Conservation (phyloP, 2,113 vertebrate genomes). For the Loxodonta africana region DNA sequence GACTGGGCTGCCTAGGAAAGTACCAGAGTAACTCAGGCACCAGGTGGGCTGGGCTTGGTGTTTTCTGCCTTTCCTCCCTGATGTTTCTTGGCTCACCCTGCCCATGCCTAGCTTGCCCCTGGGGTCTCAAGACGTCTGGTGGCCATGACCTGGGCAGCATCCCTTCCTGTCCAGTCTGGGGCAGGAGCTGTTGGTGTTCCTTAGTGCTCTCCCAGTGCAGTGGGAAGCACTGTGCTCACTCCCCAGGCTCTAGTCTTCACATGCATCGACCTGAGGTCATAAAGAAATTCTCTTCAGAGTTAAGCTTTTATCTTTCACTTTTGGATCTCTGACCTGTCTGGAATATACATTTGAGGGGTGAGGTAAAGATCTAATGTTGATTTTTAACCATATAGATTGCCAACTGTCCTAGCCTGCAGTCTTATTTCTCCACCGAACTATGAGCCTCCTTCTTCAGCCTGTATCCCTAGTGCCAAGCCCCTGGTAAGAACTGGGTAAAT, state of each 20-base stretch:
- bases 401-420: no score
- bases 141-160: background rate
- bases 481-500: background rate
- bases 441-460: background rate
- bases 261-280: fast-evolving
- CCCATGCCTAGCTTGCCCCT: no score
- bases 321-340: background rate
- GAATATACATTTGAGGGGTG: fast-evolving
- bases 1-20: background rate
- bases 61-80: background rate
- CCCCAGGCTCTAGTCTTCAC: background rate
- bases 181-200: background rate
- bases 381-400: background rate
- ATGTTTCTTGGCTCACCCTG: no score
- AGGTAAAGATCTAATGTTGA: background rate
- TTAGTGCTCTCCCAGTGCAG: background rate
- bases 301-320: background rate
- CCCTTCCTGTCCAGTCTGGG: background rate
- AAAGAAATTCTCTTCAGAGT: background rate
- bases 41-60: fast-evolving
- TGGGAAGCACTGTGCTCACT: background rate
- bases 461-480: fast-evolving
- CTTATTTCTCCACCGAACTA: background rate
- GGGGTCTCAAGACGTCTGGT: background rate
- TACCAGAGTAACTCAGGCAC: fast-evolving